Base-by-base conservation (phyloP, 2,797 vertebrate species). In the Epinephelus coioides region DNA sequence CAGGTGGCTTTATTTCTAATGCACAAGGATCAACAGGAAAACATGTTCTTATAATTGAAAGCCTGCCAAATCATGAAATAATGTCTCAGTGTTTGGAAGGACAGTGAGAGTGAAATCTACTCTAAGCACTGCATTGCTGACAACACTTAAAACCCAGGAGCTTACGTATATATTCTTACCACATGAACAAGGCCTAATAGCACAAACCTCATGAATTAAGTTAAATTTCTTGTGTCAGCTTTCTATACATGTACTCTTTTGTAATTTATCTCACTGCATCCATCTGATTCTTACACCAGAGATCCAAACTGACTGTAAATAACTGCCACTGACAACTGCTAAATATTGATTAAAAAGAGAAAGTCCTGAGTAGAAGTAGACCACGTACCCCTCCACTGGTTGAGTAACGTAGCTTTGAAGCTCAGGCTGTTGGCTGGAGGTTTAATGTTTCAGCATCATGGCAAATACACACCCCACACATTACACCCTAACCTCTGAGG, bases 21-120 rank as follows among this genome's bases (percentile, higher is more conserved):
- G 60, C 49, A 53, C 1, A 73, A 64, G 61, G 27, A 74, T 34
- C 27, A 75, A 68, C 18, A 68, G 63, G 30, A 83, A 85, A 76
- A 76, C 44, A 62, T 15, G 67, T 69, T 68, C 3, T 21, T 59
- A 40, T 14, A 19, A n/a, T 76, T 14, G 4, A 7, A 69, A 11
- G 8, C 38, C 23, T 44, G 38, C 30, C 46, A 83, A 46, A 79
- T 47, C 61, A 47, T 61, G 27, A 61, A 51, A 44, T 53, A 69
- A 67, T 68, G 21, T 55, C 30, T 40, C 18, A 27, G 5, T 47
- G 38, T 25, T 79, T 55, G 46, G 14, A 81, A 44, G 43, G 53
- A 60, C 10, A 51, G 54, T 56, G 5, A 63, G 60, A 73, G 49
- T 72, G 30, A 80, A 84, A 82, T 23, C 44, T 49, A 65, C 65